Conservation (phyloP, 2,113 vertebrate species). For the Nycticryphes semicollaris region DNA sequence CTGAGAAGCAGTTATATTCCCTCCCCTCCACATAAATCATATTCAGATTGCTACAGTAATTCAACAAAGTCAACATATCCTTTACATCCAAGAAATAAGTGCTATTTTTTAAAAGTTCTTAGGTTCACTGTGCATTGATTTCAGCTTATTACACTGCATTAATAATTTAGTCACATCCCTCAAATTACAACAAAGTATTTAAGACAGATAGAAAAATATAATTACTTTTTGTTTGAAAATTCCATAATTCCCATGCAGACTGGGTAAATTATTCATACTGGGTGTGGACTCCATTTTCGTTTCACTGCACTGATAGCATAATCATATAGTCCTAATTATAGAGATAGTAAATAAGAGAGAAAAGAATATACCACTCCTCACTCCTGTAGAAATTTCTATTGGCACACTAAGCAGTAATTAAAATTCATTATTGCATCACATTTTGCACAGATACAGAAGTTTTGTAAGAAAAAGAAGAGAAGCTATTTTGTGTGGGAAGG, state of each 20-base stretch:
- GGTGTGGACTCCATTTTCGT: constrained; percentile 23
- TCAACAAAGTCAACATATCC: background rate
- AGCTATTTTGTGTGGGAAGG: background rate
- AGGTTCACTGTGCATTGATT: background rate
- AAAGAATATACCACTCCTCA: background rate
- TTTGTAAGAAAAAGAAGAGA: background rate
- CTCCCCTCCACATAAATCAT: background rate
- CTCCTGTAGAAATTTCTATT: background rate
- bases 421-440: background rate
- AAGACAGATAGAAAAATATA: constrained; percentile 48
- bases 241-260: constrained; percentile 16
- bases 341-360: constrained; percentile 40
- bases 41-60: background rate
- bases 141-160: background rate
- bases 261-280: constrained; percentile 35
- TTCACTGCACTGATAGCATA: constrained; percentile 21
- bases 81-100: background rate
- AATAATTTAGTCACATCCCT: constrained; percentile 16
- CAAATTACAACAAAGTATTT: constrained; percentile 53
- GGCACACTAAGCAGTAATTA: background rate
- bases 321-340: constrained; percentile 40
- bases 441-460: background rate
- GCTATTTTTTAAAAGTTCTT: background rate
- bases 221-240: constrained; percentile 52
- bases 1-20: background rate